Percentiles rank a stretch among this genome's conserved stretches.
Conservation (phyloP, 2,888 invertebrate genomes). For the Drosophila pseudotakahashii region DNA sequence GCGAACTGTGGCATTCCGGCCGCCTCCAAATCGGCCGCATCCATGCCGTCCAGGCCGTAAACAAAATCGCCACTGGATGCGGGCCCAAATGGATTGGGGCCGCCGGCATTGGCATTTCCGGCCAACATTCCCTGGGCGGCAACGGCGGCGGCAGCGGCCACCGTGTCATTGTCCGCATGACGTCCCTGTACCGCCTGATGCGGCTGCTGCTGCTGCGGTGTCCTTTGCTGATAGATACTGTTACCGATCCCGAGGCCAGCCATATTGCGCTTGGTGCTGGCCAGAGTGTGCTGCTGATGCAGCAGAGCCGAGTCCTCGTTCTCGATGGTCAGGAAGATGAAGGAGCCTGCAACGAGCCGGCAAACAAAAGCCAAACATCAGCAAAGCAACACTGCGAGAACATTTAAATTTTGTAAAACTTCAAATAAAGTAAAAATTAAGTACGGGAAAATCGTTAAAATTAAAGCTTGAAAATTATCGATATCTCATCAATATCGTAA, state of each 20-base stretch:
- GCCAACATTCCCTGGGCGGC: conserved; percentile 55
- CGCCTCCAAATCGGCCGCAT: conserved; percentile 68
- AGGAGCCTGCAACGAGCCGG: conserved; percentile 86
- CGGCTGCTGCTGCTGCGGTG: conserved; percentile 47
- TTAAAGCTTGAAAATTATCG: too few relatives aligned
- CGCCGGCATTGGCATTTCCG: conserved; percentile 30
- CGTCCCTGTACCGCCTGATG: conserved; percentile 56
- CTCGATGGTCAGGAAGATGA: conserved; percentile 94
- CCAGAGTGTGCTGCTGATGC: conserved; percentile 86
- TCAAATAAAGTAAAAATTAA: too few relatives aligned
- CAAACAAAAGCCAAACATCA: conserved; percentile 11
- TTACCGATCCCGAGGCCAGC: conserved; percentile 35
- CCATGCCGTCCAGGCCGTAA: conserved; percentile 65
- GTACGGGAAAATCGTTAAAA: too few relatives aligned
- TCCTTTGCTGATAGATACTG: conserved; percentile 56
- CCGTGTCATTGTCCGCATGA: conserved; percentile 77
- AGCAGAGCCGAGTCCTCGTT: conserved; percentile 83
- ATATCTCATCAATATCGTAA: too few relatives aligned
- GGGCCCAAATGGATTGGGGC: conserved; percentile 32
- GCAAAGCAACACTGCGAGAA: conserved; percentile 4
- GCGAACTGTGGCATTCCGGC: conserved; percentile 75
- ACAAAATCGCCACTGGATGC: conserved; percentile 73
- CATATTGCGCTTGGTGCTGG: conserved; percentile 84
- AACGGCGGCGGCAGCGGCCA: conserved; percentile 54
- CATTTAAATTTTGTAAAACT: too few relatives aligned